Percentiles rank a stretch among this genome's conserved stretches.
Conservation (phyloP, 2,113 vertebrate species). For the Myodes glareolus region DNA sequence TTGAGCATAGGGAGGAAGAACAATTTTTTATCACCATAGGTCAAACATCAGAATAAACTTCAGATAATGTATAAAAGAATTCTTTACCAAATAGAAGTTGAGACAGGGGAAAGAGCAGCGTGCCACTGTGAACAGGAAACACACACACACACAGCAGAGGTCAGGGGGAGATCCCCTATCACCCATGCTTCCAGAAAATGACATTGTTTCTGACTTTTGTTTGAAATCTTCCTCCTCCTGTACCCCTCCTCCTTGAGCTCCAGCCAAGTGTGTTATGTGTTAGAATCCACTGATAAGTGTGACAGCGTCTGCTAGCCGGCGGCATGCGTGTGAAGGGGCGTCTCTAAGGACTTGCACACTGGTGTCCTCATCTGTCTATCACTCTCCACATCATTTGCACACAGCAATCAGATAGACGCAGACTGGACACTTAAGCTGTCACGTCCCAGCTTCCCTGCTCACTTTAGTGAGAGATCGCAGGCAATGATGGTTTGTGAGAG, state of each 20-base stretch:
- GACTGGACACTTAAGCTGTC: neutral
- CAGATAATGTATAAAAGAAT: neutral
- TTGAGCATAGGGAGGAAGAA: neutral
- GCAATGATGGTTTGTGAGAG: neutral
- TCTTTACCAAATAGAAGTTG: neutral
- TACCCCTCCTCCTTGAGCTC: neutral
- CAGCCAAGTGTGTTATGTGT: too few species aligned
- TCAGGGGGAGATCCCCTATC: neutral
- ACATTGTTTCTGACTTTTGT: neutral
- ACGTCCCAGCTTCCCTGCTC: neutral
- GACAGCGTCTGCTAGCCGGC: neutral
- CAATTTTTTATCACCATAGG: neutral
- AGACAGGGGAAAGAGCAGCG: neutral
- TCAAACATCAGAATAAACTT: neutral
- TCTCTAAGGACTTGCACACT: neutral
- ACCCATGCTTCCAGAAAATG: neutral
- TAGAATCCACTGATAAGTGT: neutral
- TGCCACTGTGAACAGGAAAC: neutral
- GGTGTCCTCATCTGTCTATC: neutral
- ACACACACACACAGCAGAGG: neutral
- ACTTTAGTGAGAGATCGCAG: neutral
- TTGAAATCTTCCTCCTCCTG: neutral
- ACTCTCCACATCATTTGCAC: neutral
- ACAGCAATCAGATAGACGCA: neutral
- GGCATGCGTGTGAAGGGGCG: accelerated